Conservation (phyloP, 30 jellyfish, hydroid and myxozoan genomes). For the Aurelia coerulea region DNA sequence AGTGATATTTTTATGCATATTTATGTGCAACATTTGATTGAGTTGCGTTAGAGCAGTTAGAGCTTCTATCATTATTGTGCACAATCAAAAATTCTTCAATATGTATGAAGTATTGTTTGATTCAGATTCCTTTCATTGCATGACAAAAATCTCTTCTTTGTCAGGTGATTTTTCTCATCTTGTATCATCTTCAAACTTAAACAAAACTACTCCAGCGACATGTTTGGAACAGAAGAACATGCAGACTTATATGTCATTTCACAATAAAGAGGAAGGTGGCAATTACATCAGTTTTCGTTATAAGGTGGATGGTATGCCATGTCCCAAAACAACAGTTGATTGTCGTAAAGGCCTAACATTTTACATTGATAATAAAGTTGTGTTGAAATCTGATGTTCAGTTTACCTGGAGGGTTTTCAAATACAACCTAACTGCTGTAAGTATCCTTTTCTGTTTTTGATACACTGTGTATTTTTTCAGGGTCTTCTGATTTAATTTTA, state of each 20-base stretch:
- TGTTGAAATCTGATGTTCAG: constrained; percentile 77
- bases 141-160: not conserved
- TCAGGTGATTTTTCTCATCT: constrained; percentile 81
- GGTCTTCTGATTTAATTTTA: no score
- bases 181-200: constrained; percentile 73
- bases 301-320: constrained; percentile 93
- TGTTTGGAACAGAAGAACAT: constrained; percentile 77
- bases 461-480: no score
- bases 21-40: no score
- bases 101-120: no score
- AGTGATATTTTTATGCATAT: no score
- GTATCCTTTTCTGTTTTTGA: not conserved
- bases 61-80: no score
- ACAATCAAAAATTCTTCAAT: no score
- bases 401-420: constrained; percentile 81
- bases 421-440: constrained; percentile 57
- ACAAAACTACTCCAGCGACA: constrained; percentile 59
- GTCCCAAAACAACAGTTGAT: constrained; percentile 46
- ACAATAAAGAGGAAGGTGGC: constrained; percentile 19
- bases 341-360: constrained; percentile 88
- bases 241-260: constrained; percentile 71
- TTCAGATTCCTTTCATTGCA: no score
- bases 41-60: no score
- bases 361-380: constrained; percentile 75
- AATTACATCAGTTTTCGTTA: constrained; percentile 79